Percentiles rank a stretch among this genome's conserved stretches.
These are phyloP conservation scores for Epistrophella euchroma DNA, from an alignment of 2,888 invertebrate genomes.

Conservation along the genomic window DNA sequence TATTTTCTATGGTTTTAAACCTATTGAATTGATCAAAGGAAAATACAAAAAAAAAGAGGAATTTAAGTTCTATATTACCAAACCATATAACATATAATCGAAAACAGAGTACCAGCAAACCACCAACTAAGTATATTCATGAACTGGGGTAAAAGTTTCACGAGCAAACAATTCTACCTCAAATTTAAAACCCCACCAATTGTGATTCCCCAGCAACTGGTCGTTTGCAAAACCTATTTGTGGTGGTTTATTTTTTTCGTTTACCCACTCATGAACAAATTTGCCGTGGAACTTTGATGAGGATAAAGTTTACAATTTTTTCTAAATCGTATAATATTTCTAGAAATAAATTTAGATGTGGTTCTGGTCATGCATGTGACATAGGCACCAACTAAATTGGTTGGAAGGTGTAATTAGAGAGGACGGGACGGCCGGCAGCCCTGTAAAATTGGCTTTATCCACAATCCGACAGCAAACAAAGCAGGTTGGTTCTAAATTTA, in stretches of 20 bases:
- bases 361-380: conserved; percentile 64
- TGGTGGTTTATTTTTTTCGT: too few relatives aligned
- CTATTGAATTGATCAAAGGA: too few relatives aligned
- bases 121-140: conserved; percentile 8
- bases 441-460: too few relatives aligned
- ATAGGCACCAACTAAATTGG: not conserved
- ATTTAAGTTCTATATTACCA: not conserved
- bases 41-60: not conserved
- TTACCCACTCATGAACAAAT: conserved; percentile 51
- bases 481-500: too few relatives aligned
- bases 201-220: conserved; percentile 57
- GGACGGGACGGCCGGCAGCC: too few relatives aligned
- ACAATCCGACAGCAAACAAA: too few relatives aligned
- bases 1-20: too few relatives aligned
- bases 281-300: conserved; percentile 57
- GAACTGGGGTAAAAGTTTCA: conserved; percentile 42
- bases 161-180: conserved; percentile 60
- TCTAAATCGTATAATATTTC: conserved; percentile 38
- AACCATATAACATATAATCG: too few relatives aligned
- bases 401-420: too few relatives aligned
- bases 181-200: conserved; percentile 41
- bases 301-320: conserved; percentile 44
- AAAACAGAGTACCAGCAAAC: not conserved
- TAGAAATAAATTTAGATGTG: conserved; percentile 49
- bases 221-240: conserved; percentile 52